Base-by-base conservation (phyloP, 2,113 vertebrate genomes). In the Terrapene triunguis region DNA sequence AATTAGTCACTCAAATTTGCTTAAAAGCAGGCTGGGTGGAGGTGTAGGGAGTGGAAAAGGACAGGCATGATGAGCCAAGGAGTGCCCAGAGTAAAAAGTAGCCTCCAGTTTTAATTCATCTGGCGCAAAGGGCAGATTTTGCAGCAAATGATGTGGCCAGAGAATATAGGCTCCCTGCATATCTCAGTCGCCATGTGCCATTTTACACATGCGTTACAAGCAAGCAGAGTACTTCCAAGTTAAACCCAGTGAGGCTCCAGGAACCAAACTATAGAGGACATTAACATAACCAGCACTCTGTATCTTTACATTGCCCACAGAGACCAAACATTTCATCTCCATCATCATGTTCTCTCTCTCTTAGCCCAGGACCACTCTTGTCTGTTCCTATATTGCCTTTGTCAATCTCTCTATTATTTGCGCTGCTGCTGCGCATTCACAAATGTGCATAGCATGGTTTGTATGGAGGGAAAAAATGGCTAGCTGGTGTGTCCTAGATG, bases 321-420 rank as follows among this genome's bases (percentile, higher is more conserved):
- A 16, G 8, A 48, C 65, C 24, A 0, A 1, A 4, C 0, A 0
- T 2, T 25, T 42, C 24, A 7, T 69, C 79, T 81, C 21, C 38
- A 53, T 53, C 50, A 38, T 11, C 32, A 42, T 21, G 29, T 48
- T 83, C 62, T 59, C n/a, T 47, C 82, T 91, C n/a, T 90, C 5
- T 32, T 83, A 82, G 4, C 0, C 10, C 5, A 8, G 10, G 4
- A 32, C 82, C n/a, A 24, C 9, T 72, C 3, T 72, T 83, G 78
- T 96, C 38, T 88, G 32, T 54, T 88, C 54, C 35, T 44, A 7
- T 21, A n/a, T 17, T 12, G 74, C 51, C 32, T 25, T 54, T 82
- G 62, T 76, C 27, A 3, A 54, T 76, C 21, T 74, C 32, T 35
- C 10, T 93, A 32, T 42, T 62, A 44, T 44, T 78, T 90, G 54